phyloP scores from a whole-genome alignment of 2,888 invertebrate species.

The Tachina grossa region DNA sequence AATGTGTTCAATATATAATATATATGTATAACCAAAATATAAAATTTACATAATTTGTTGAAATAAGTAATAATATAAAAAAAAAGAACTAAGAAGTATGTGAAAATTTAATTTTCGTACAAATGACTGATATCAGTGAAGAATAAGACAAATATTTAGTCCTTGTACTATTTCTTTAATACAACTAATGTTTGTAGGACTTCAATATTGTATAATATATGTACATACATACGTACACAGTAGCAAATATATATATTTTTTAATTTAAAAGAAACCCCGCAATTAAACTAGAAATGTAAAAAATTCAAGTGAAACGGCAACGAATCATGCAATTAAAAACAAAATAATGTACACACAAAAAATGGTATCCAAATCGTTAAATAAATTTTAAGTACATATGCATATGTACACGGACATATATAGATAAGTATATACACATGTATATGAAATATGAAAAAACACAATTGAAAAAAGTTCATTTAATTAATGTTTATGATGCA shows the following conservation, averaged over 20 bases:
- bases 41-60: conserved; percentile 12
- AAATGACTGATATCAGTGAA: no score
- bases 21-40: neutral
- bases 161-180: conserved; percentile 75
- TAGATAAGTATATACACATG: no score
- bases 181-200: conserved; percentile 73
- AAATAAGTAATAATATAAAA: conserved; percentile 11
- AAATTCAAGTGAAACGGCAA: conserved; percentile 42
- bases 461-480: neutral
- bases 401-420: neutral
- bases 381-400: conserved; percentile 1
- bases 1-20: conserved; percentile 32
- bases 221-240: no score
- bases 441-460: neutral
- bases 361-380: neutral
- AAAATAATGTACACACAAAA: conserved; percentile 18
- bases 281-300: conserved; percentile 53
- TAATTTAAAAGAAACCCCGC: conserved; percentile 44
- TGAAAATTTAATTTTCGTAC: conserved; percentile 36
- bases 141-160: conserved; percentile 69
- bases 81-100: no score
- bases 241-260: conserved; percentile 42
- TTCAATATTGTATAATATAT: conserved; percentile 75
- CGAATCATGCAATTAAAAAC: conserved; percentile 26
- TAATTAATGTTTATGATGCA: conserved; percentile 7